Evolutionary conservation across 2,888 invertebrate species (phyloP).

Genomic region (Tinea pellionella): DNA sequence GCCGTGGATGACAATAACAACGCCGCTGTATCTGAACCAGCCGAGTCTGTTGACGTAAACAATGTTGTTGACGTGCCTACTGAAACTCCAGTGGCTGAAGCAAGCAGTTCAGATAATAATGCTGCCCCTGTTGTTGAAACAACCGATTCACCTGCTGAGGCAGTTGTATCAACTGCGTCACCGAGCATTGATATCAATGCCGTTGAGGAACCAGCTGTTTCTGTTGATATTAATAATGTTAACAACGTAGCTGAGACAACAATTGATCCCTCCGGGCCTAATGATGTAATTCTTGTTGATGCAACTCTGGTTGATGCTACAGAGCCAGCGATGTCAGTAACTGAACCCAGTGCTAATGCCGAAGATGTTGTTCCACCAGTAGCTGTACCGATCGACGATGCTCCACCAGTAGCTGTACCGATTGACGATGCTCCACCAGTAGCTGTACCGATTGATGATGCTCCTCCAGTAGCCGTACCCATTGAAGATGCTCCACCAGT

Average conservation of each 20-base stretch:
- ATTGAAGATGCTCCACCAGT: constrained; percentile 29
- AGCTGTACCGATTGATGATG: constrained; percentile 16
- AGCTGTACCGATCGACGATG: neutral
- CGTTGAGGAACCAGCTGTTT: neutral
- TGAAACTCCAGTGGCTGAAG: neutral
- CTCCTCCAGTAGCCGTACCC: constrained; percentile 25
- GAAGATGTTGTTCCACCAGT: constrained; percentile 6
- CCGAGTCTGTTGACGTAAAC: constrained; percentile 12
- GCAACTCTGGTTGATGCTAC: neutral
- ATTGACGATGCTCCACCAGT: constrained; percentile 12
- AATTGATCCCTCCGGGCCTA: neutral
- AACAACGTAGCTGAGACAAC: neutral
- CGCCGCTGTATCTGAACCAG: constrained; percentile 21
- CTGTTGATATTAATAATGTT: neutral
- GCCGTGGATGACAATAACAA: constrained; percentile 19
- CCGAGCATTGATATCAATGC: neutral
- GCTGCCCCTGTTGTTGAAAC: neutral
- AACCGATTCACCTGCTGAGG: neutral
- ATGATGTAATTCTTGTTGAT: neutral
- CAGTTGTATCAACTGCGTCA: neutral
- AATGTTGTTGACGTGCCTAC: neutral
- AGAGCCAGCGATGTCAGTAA: neutral
- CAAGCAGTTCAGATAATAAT: neutral
- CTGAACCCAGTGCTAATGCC: neutral
- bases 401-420: neutral